Evolutionary conservation across 2,888 invertebrate species (phyloP), one percentile per base, ranked within the genome.

Genomic region (Eupithecia subfuscata): DNA sequence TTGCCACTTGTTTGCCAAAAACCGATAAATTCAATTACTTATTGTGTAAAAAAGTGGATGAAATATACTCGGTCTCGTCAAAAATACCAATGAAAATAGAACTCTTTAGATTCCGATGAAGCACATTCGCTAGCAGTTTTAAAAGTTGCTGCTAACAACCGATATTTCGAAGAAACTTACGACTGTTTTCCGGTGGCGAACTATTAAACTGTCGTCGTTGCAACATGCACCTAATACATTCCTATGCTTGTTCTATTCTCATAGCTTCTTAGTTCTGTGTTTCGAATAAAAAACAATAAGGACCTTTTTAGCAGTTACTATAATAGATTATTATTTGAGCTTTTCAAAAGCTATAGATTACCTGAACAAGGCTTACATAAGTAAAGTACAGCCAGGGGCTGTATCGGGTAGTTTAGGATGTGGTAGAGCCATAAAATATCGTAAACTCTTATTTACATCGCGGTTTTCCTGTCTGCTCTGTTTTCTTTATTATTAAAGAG

Each of bases 341-440:
- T 60, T 25, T 25, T 25, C 60, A 25, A 22, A 25, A 60, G 48
- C 60, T 12, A 25, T 6, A 60, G 25, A 60, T 25, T 12, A 14
- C 60, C 52, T 56, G 52, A 56, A 60, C n/a, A 56, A 25, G 12
- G 52, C 7, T 56, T 1, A 22, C 2, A 11, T 40, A 40, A 40
- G 40, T 9, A 40, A 40, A 40, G 40, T 56, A 56, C 22, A 22
- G 52, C n/a, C 22, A 60, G 25, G 22, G 25, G 6, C 60, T 0
- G 90, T 90, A 91, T 91, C 87, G 88, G 83, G 81, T 82, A 79
- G 83, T 89, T 89, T 91, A 86, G 92, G 92, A 91, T 92, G 92
- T 88, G 90, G 91, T 89, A 77, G 83, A 78, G 87, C 82, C 83
- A 86, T 90, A 87, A 91, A 89, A 88, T 85, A 85, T 84, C 85